A percentile compares a stretch with the other conserved stretches of the same genome.
Conservation (phyloP, 2,888 invertebrate genomes). For the Sinodicranocentrus sp. region DNA sequence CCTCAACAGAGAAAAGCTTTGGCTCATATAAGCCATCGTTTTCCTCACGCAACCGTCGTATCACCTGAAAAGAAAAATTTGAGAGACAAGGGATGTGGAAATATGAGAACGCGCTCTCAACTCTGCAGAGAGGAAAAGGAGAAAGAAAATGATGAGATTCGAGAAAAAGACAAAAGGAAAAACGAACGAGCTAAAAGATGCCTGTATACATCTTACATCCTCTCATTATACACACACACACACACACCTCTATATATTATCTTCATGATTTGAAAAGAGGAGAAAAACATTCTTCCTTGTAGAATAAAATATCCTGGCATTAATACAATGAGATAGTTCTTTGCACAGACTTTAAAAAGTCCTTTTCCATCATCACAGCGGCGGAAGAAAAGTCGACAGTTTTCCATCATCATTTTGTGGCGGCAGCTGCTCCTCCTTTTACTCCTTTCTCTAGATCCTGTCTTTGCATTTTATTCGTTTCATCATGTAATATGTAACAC, state of each 20-base stretch:
- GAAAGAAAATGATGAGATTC: conserved; percentile 3
- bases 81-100: not conserved
- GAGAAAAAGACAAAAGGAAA: conserved; percentile 8
- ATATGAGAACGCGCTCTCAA: not conserved
- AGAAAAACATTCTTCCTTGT: not conserved
- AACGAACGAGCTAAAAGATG: not conserved
- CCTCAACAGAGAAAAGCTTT: conserved; percentile 24
- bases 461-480: conserved; percentile 36
- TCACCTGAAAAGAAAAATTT: not conserved
- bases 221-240: conserved; percentile 28
- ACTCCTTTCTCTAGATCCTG: not conserved
- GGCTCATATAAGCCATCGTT: too few species aligned
- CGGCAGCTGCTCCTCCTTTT: conserved; percentile 45
- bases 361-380: not conserved
- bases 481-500: conserved; percentile 32
- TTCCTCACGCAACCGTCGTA: not conserved
- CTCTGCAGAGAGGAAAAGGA: not conserved
- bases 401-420: conserved; percentile 53
- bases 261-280: conserved; percentile 12
- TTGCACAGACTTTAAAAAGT: conserved; percentile 28
- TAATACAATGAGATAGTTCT: conserved; percentile 35
- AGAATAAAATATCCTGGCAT: not conserved
- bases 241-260: conserved; percentile 10
- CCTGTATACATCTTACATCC: conserved; percentile 11
- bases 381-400: conserved; percentile 33